Conservation (phyloP, 1,140 invertebrate species). For the Parasteatoda tepidariorum region DNA sequence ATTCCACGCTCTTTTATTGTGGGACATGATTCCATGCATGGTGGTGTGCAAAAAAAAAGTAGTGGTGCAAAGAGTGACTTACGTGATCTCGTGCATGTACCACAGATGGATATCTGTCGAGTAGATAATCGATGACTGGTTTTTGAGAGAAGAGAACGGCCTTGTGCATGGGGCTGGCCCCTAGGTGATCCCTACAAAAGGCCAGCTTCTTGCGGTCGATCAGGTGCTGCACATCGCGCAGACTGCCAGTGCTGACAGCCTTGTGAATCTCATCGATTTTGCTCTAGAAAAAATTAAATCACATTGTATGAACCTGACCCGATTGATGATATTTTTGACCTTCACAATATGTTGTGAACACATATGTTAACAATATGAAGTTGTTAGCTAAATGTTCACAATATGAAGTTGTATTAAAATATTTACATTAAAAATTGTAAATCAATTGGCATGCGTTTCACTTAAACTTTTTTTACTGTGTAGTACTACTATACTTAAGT, state of each 20-base stretch:
- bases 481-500: too few species aligned
- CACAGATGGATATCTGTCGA: conserved; percentile 76
- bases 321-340: too few species aligned
- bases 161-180: conserved; percentile 82
- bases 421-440: too few species aligned
- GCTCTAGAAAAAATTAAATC: conserved; percentile 76
- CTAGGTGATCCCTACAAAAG: conserved; percentile 78
- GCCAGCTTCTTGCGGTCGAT: conserved; percentile 75
- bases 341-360: too few species aligned
- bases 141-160: conserved; percentile 80
- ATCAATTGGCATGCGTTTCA: too few species aligned
- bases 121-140: conserved; percentile 79
- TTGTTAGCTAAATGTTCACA: too few species aligned
- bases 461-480: too few species aligned
- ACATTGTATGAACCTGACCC: too few species aligned
- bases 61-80: conserved; percentile 20
- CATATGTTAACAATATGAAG: too few species aligned
- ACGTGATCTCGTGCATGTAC: conserved; percentile 64
- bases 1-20: too few species aligned
- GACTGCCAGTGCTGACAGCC: conserved; percentile 62
- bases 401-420: too few species aligned
- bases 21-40: background rate
- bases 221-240: conserved; percentile 60
- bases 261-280: conserved; percentile 83
- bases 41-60: background rate